Percentiles rank a stretch among this genome's conserved stretches.
Evolutionary conservation across 1,140 invertebrate genomes (phyloP).

Genomic region (Venturia canescens): DNA sequence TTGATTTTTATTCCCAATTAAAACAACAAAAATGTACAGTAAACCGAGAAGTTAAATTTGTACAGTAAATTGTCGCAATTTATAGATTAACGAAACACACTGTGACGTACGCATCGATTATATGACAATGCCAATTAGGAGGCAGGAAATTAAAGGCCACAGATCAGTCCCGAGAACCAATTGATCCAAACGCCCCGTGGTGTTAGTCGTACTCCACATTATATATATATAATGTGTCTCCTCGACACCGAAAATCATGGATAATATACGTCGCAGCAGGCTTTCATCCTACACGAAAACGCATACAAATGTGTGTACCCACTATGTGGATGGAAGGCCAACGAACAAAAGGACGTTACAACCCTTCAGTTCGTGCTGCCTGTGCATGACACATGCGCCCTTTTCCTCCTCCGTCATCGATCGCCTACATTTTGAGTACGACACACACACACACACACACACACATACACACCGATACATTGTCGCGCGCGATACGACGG

Average conservation of each 20-base stretch:
- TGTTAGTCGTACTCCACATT: neutral
- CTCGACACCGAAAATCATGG: neutral
- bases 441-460: neutral
- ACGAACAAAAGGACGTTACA: neutral
- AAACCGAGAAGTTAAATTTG: neutral
- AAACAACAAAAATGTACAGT: neutral
- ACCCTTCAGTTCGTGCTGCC: neutral
- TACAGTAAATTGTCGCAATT: neutral
- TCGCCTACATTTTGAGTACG: neutral
- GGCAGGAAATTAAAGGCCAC: constrained; percentile 34
- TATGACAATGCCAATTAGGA: constrained; percentile 22
- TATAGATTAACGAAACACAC: neutral
- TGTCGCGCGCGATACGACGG: neutral
- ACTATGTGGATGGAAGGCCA: neutral
- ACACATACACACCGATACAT: no score
- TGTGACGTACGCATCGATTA: constrained; percentile 3
- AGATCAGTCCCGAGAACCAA: neutral
- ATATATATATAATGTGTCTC: neutral
- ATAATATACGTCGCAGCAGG: neutral
- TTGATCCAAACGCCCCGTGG: neutral
- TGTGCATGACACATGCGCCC: neutral
- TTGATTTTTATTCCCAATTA: neutral
- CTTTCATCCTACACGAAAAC: no score
- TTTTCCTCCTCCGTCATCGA: neutral
- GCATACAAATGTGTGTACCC: neutral